These are phyloP conservation scores for Neoaliturus tenellus DNA, from an alignment of 2,888 invertebrate species.

Conservation along the genomic window DNA sequence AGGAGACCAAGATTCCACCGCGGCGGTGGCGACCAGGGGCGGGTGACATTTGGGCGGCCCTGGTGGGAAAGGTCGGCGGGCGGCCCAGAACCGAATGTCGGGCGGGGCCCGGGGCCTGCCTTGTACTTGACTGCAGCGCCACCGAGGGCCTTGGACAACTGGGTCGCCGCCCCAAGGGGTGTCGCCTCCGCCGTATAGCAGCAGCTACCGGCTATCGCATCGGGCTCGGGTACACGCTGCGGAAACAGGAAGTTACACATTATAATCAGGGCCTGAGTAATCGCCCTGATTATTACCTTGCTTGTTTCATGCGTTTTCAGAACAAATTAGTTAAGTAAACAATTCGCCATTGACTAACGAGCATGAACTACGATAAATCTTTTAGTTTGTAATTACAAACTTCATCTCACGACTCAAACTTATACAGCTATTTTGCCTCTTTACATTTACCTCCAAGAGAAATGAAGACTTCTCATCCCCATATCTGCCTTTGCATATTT, in stretches of 20 bases:
- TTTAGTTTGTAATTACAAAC: too few relatives aligned
- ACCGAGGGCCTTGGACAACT: background rate
- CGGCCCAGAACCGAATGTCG: constrained; percentile 2
- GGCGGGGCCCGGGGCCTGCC: background rate
- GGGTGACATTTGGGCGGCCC: constrained; percentile 21
- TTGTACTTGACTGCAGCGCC: constrained; percentile 6
- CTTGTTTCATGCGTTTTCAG: too few relatives aligned
- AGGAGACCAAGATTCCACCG: background rate
- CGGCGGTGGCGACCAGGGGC: background rate
- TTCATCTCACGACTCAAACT: too few relatives aligned
- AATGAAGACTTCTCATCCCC: too few relatives aligned
- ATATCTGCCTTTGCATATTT: too few relatives aligned
- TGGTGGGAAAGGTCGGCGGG: constrained; percentile 5
- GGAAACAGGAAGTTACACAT: background rate
- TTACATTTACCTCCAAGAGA: too few relatives aligned
- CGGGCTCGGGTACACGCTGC: background rate
- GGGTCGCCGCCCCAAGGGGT: background rate
- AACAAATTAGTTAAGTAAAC: too few relatives aligned
- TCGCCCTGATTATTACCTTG: too few relatives aligned
- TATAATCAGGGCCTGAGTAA: too few relatives aligned
- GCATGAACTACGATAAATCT: too few relatives aligned
- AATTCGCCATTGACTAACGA: too few relatives aligned
- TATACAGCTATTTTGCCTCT: too few relatives aligned
- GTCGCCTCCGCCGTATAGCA: background rate
- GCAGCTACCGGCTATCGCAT: background rate